These are phyloP conservation scores for Octomys mimax DNA, from an alignment of 2,797 vertebrate species.

Conservation along the genomic window DNA sequence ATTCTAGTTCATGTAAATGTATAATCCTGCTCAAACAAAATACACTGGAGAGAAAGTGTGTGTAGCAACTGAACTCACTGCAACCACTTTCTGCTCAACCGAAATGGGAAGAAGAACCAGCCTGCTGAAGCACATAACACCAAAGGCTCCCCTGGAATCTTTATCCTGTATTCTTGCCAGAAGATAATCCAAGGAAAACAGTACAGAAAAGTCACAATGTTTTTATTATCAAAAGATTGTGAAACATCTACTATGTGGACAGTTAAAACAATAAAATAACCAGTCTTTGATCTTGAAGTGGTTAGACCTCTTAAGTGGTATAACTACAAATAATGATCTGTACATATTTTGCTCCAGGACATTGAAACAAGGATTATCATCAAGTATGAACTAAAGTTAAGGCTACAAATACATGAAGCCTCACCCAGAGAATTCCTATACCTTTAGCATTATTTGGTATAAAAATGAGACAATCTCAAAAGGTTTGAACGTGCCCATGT, in stretches of 20 bases:
- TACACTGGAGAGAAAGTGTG: conserved; percentile 8
- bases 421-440: neutral
- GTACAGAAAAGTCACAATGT: conserved; percentile 22
- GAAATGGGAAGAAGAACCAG: conserved; percentile 21
- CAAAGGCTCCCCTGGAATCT: conserved; percentile 42
- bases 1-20: conserved; percentile 1
- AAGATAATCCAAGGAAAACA: conserved; percentile 51
- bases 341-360: conserved; percentile 26
- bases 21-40: conserved; percentile 41
- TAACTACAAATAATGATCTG: neutral
- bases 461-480: conserved; percentile 46
- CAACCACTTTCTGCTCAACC: neutral
- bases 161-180: conserved; percentile 41
- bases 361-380: conserved; percentile 15
- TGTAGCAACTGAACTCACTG: conserved; percentile 31
- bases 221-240: conserved; percentile 11
- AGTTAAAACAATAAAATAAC: neutral
- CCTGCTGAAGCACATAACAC: conserved; percentile 8
- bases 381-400: neutral
- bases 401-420: neutral
- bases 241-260: neutral
- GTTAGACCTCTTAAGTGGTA: neutral
- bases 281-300: neutral
- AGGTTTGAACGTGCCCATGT: neutral
- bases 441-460: conserved; percentile 11